Conservation (phyloP, 2,888 invertebrate species). For the Cyclophora punctaria region DNA sequence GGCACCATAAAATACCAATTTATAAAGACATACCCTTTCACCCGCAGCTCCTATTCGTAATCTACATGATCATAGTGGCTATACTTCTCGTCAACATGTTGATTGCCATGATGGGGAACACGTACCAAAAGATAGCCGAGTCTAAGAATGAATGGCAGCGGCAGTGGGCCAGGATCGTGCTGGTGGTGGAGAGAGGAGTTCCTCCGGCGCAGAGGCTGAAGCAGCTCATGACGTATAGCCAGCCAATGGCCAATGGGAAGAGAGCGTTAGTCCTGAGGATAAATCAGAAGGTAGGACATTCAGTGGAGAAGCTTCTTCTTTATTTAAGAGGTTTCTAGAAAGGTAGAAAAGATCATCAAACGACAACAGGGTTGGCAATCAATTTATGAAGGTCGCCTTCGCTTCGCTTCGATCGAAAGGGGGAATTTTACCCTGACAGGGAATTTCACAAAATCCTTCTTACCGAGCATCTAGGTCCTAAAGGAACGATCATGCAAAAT, state of each 20-base stretch:
- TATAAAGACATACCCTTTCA: too few species aligned
- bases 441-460: too few species aligned
- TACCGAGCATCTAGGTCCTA: too few species aligned
- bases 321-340: too few species aligned
- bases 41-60: constrained; percentile 87
- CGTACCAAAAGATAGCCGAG: constrained; percentile 97
- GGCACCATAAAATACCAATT: too few species aligned
- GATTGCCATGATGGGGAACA: constrained; percentile 99
- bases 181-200: constrained; percentile 98
- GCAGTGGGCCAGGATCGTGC: constrained; percentile 97
- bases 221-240: constrained; percentile 93
- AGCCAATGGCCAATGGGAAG: constrained; percentile 92
- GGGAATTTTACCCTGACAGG: too few species aligned
- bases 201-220: constrained; percentile 89
- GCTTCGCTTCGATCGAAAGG: too few species aligned
- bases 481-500: too few species aligned
- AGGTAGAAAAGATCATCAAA: too few species aligned
- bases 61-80: constrained; percentile 98
- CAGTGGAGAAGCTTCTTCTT: background rate
- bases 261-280: constrained; percentile 90
- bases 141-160: constrained; percentile 98
- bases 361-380: background rate
- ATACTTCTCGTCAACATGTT: constrained; percentile 97
- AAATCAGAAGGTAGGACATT: constrained; percentile 84
- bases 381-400: too few species aligned